Base-by-base conservation (phyloP, 2,888 invertebrate genomes). In the Lasiommata megera region DNA sequence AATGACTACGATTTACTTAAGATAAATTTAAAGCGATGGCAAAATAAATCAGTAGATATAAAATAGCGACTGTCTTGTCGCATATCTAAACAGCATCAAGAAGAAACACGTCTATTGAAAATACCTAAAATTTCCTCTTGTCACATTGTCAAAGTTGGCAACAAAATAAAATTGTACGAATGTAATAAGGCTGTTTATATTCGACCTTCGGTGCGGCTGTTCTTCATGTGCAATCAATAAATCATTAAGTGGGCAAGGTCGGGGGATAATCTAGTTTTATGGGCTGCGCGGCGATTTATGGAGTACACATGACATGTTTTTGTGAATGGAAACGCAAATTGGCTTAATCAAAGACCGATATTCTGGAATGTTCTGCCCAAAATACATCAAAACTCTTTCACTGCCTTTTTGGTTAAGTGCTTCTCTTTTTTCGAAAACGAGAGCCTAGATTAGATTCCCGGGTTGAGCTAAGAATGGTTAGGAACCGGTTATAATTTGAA, bases 251-350 rank as follows among this genome's bases (percentile, higher is more conserved):
- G 50, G 28, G 29, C 46, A 60, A 62, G 58, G 61, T 58, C 55
- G 48, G 47, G 58, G 56, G 56, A 60, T 59, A 64, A 64, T 64
- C 53, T 58, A 58, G 58, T 64, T 61, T 56, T 62, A 57, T 61
- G 53, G 56, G 64, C 63, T 70, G 71, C 68, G 68, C 71, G 69
- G 69, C 70, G 67, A 76, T 75, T 75, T 73, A 73, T 73, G 65
- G 65, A 60, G 56, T 51, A 54, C 55, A 64, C 61, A 64, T 61
- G 59, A 61, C 46, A 46, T 59, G 53, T 36, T 57, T 60, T 54
- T 56, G 52, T 63, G 58, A 61, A 60, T 58, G 44, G 36, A 12
- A 29, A 23, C 41, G 29, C 29, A 38, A 44, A 56, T 56, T 16
- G 43, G 29, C 28, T 34, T 51, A 36, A 36, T 51, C 47, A 53